Evolutionary conservation across 2,113 vertebrate species (phyloP).

Genomic region (Cyprinodon tularosa): DNA sequence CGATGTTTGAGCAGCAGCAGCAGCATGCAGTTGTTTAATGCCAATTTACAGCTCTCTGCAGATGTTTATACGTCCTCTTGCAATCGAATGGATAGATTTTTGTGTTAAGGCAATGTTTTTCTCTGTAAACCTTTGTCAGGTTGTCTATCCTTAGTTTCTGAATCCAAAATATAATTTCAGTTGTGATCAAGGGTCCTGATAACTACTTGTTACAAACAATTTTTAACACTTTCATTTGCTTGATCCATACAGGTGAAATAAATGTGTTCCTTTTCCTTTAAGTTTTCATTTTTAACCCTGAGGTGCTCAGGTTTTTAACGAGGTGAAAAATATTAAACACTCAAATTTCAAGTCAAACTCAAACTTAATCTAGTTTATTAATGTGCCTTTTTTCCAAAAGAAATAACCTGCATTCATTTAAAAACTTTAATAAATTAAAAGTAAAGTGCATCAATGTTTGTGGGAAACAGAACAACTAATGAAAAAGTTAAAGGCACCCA

Average conservation of each 20-base stretch:
- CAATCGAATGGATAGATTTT: not conserved
- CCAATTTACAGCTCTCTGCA: constrained; percentile 32
- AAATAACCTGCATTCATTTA: not conserved
- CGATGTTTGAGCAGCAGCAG: constrained; percentile 35
- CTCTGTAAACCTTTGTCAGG: not conserved
- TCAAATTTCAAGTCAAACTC: not conserved
- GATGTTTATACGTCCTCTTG: constrained; percentile 22
- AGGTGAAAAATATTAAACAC: not conserved
- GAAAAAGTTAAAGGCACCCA: too few relatives aligned
- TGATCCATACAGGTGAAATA: not conserved
- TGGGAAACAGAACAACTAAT: too few relatives aligned
- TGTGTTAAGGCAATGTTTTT: not conserved
- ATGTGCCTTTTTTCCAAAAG: not conserved
- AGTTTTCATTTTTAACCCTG: not conserved
- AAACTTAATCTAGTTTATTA: not conserved
- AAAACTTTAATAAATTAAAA: too few relatives aligned
- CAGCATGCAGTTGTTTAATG: constrained; percentile 41
- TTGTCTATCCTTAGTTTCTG: not conserved
- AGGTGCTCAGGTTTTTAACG: not conserved
- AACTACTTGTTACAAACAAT: not conserved
- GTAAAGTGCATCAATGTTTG: too few relatives aligned
- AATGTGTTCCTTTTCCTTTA: too few relatives aligned
- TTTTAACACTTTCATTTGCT: not conserved
- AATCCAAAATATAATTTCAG: not conserved
- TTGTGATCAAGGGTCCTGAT: not conserved